Conservation (phyloP, 2,113 vertebrate species). For the Phalacrocorax pelagicus region DNA sequence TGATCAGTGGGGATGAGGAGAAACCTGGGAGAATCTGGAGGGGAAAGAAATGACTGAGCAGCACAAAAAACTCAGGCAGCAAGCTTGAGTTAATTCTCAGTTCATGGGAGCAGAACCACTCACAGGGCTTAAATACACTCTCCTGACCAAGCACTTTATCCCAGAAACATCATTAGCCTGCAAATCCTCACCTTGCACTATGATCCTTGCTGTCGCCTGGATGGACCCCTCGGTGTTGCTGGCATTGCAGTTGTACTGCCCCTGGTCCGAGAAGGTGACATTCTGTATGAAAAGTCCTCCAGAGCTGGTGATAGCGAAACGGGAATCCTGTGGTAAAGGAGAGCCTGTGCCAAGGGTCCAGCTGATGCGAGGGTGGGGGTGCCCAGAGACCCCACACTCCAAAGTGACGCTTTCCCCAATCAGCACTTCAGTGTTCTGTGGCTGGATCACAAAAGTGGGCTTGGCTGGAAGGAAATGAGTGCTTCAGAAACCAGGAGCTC, state of each 20-base stretch:
- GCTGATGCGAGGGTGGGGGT: slow-evolving; percentile 82
- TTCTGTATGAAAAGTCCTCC: slow-evolving; percentile 90
- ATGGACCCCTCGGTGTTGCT: slow-evolving; percentile 88
- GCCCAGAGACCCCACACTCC: slow-evolving; percentile 90
- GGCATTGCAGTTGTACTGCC: slow-evolving; percentile 89
- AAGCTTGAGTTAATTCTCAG: neutral
- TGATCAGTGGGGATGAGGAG: slow-evolving; percentile 82
- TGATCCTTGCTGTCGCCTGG: slow-evolving; percentile 84
- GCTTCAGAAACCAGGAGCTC: neutral
- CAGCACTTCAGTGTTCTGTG: slow-evolving; percentile 90
- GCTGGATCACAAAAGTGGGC: slow-evolving; percentile 90
- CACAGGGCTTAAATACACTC: neutral
- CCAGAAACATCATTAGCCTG: neutral
- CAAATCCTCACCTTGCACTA: slow-evolving; percentile 84
- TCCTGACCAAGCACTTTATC: fast-evolving
- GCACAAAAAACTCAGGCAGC: neutral
- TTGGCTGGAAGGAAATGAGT: slow-evolving; percentile 72
- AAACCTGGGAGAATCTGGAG: slow-evolving; percentile 84
- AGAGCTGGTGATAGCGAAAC: slow-evolving; percentile 84
- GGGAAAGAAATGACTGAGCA: neutral
- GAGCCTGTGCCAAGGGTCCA: slow-evolving; percentile 86
- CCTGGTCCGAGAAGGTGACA: slow-evolving; percentile 81
- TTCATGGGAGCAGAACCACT: neutral
- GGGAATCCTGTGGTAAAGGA: slow-evolving; percentile 78
- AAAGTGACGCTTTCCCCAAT: slow-evolving; percentile 89